Base-by-base conservation (phyloP, 2,888 invertebrate genomes). In the Fragum sueziense region DNA sequence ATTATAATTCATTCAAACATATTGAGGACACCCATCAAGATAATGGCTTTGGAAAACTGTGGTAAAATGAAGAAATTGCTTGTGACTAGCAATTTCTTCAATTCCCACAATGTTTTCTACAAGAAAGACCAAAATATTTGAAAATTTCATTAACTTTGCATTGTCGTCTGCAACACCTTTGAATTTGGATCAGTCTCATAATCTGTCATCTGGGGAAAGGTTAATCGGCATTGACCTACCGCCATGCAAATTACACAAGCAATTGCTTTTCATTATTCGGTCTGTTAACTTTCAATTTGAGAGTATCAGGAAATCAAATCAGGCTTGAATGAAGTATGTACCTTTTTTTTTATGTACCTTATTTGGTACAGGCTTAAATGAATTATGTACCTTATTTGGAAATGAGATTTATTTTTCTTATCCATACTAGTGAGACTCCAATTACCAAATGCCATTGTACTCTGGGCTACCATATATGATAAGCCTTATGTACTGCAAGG, bases 221-320 rank as follows among this genome's bases (percentile, higher is more conserved):
- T 41, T n/a, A 57, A 57, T 9, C n/a, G 47, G 17, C 14, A 47
- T n/a, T 47, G 47, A 47, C 27, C n/a, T 57, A 57, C 14, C 25
- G 2, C n/a, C 9, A 57, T 27, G 14, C 25, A 57, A 57, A 57
- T 6, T 57, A 57, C 25, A 27, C 57, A 57, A 57, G 27, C 25
- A 62, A 65, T 41, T 22, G 41, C 41, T 65, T 41, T 41, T 25
- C 65, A 34, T 9, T 62, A 62, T 31, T 33, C n/a, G 65, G 11
- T 47, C 47, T 47, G 17, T 47, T 65, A 41, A 41, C 41, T 65
- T 65, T 65, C 25, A 65, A 65, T 65, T 65, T 41, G 37, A 22
- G 9, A 17, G 34, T 41, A 33, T 61, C 61, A 25, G 61, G n/a
- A 59, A 61, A 20, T 41, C 22, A 41, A 65, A 65, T 65, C 41